phyloP scores from a whole-genome alignment of 2,113 vertebrate genomes.

The Willisornis vidua region DNA sequence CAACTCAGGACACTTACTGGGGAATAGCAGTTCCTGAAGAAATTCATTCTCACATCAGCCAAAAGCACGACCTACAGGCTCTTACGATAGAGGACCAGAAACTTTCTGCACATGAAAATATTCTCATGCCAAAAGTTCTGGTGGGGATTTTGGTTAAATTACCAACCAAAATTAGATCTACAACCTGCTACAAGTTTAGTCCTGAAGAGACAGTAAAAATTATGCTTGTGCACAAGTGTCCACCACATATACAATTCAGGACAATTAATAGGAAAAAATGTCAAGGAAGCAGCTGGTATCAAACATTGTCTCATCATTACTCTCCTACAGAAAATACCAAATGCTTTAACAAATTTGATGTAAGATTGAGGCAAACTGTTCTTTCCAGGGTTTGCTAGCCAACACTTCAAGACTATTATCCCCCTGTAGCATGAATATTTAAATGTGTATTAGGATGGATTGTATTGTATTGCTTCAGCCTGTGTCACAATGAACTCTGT shows the following conservation, averaged over 20 bases:
- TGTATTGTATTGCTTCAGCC: background rate
- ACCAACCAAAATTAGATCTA: constrained; percentile 76
- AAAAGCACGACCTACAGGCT: background rate
- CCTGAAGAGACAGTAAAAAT: constrained; percentile 86
- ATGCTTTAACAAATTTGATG: background rate
- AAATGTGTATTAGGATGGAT: background rate
- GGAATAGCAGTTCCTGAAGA: background rate
- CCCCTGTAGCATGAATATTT: background rate
- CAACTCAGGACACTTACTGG: background rate
- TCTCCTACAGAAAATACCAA: background rate
- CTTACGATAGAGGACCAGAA: background rate
- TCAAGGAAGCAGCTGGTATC: background rate
- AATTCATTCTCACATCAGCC: background rate
- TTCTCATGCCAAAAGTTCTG: constrained; percentile 76
- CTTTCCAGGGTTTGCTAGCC: background rate
- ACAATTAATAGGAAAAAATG: background rate
- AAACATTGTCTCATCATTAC: background rate
- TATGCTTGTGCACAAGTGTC: constrained; percentile 84
- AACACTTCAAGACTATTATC: background rate
- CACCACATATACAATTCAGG: background rate
- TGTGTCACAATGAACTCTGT: background rate
- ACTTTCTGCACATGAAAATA: constrained; percentile 75
- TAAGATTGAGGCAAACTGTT: background rate
- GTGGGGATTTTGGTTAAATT: constrained; percentile 23
- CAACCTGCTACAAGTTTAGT: constrained; percentile 90